Evolutionary conservation across 2,888 invertebrate genomes (phyloP).

Genomic region (Hydropsyche betteni): DNA sequence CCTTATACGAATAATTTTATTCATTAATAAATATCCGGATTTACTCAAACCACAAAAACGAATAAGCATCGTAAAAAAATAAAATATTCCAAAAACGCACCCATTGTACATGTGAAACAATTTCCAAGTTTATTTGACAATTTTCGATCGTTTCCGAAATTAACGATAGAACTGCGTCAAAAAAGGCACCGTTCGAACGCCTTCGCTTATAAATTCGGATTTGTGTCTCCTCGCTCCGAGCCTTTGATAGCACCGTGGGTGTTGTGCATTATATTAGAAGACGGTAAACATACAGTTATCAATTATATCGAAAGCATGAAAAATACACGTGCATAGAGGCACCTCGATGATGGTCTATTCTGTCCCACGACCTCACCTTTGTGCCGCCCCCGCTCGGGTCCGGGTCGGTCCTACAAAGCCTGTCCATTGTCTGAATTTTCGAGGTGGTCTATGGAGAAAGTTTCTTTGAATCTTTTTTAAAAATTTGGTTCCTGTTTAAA

Average conservation of each 20-base stretch:
- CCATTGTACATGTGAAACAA: too few relatives aligned
- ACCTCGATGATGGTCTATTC: constrained; percentile 1
- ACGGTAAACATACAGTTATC: constrained; percentile 46
- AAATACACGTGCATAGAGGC: constrained; percentile 23
- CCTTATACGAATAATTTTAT: too few relatives aligned
- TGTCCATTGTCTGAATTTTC: constrained; percentile 11
- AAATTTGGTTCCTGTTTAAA: too few relatives aligned
- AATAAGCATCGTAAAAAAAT: too few relatives aligned
- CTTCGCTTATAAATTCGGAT: constrained; percentile 24
- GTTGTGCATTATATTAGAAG: constrained; percentile 39
- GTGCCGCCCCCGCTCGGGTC: constrained; percentile 24
- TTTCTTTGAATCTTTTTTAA: background rate
- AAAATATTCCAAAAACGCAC: too few relatives aligned
- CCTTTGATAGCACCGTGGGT: constrained; percentile 35
- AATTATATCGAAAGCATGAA: constrained; percentile 46
- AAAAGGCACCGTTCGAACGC: too few relatives aligned
- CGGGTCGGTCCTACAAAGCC: constrained; percentile 11
- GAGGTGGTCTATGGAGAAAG: constrained; percentile 21
- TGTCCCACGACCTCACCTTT: constrained; percentile 29
- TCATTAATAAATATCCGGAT: too few relatives aligned
- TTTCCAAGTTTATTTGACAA: too few relatives aligned
- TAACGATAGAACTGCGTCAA: too few relatives aligned
- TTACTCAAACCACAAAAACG: too few relatives aligned
- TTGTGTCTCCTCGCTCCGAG: background rate
- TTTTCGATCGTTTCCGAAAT: too few relatives aligned